These are phyloP conservation scores for Volucella inanis DNA, from an alignment of 2,888 invertebrate species.

Conservation along the genomic window DNA sequence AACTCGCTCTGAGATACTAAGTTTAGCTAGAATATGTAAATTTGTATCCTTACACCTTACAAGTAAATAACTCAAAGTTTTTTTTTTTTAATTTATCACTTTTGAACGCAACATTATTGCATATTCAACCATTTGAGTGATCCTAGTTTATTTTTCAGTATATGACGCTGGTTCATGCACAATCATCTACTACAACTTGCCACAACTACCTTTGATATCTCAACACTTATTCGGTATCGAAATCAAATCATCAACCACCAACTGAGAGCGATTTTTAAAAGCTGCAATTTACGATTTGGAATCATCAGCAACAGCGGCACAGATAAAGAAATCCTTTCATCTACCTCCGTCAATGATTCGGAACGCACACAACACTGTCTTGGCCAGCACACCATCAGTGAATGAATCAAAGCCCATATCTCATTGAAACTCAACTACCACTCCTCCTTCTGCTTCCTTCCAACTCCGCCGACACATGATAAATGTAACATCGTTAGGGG, in stretches of 20 bases:
- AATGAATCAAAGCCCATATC: slow-evolving; percentile 68
- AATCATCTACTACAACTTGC: slow-evolving; percentile 27
- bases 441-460: slow-evolving; percentile 55
- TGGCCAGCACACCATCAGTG: slow-evolving; percentile 67
- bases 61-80: too few species aligned
- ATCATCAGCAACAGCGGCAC: slow-evolving; percentile 73
- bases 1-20: too few species aligned
- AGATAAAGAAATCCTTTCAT: slow-evolving; percentile 66
- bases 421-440: slow-evolving; percentile 68
- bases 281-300: slow-evolving; percentile 83
- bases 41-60: too few species aligned
- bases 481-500: slow-evolving; percentile 83
- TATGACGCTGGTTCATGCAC: slow-evolving; percentile 27
- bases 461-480: slow-evolving; percentile 79
- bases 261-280: slow-evolving; percentile 82
- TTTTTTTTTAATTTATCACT: too few species aligned
- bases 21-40: too few species aligned
- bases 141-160: too few species aligned
- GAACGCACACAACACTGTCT: slow-evolving; percentile 67
- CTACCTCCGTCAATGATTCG: slow-evolving; percentile 65
- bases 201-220: slow-evolving; percentile 26
- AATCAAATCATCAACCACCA: slow-evolving; percentile 48
- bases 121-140: too few species aligned
- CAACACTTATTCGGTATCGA: not conserved
- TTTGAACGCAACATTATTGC: too few species aligned